Conservation (phyloP, 2,888 invertebrate species). For the Dorcus hopei region DNA sequence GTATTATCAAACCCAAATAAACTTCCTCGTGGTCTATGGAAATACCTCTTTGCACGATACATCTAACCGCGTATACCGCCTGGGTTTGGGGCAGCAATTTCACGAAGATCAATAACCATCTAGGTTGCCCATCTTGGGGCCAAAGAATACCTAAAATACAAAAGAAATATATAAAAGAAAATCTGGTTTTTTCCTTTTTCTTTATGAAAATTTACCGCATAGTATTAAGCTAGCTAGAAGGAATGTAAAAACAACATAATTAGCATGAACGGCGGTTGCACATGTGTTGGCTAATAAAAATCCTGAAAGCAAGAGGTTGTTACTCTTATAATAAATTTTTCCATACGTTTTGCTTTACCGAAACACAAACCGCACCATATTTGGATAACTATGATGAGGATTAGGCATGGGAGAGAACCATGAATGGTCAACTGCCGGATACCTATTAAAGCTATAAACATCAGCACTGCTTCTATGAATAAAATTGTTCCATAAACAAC, state of each 20-base stretch:
- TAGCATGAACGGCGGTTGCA: conserved; percentile 14
- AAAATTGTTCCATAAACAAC: conserved; percentile 19
- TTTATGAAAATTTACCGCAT: conserved; percentile 16
- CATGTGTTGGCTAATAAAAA: conserved; percentile 17
- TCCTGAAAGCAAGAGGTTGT: conserved; percentile 10
- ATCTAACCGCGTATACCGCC: conserved; percentile 69
- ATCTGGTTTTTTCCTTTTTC: background rate
- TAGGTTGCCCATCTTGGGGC: conserved; percentile 69
- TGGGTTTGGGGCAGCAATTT: conserved; percentile 71
- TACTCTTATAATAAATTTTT: background rate
- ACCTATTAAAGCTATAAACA: conserved; percentile 14
- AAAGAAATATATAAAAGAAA: background rate
- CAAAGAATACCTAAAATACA: conserved; percentile 57
- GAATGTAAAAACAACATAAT: conserved; percentile 16
- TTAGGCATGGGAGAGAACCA: conserved; percentile 8
- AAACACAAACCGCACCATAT: conserved; percentile 25
- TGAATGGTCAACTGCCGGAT: conserved; percentile 15
- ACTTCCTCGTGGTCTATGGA: conserved; percentile 63
- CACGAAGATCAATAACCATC: conserved; percentile 59
- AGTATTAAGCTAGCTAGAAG: conserved; percentile 16
- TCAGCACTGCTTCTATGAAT: conserved; percentile 16
- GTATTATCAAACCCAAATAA: conserved; percentile 67
- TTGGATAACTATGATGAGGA: conserved; percentile 15
- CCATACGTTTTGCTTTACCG: conserved; percentile 10
- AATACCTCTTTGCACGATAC: conserved; percentile 70